These are phyloP conservation scores for Corythucha ciliata DNA, from an alignment of 2,888 invertebrate genomes.

Conservation along the genomic window DNA sequence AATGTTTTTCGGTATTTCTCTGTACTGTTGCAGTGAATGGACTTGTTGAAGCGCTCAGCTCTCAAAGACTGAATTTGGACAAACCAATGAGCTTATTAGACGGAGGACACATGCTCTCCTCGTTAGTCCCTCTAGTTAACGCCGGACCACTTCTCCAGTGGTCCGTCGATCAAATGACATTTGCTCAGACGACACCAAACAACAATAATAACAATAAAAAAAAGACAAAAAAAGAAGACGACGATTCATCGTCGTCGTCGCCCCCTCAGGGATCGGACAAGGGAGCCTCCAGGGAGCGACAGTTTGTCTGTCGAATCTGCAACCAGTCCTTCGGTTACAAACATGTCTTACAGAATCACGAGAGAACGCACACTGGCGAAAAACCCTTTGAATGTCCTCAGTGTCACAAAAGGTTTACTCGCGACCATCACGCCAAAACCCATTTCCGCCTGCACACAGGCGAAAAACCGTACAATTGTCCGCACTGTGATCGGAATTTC, in stretches of 20 bases:
- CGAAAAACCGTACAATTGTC: conserved; percentile 86
- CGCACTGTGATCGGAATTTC: conserved; percentile 83
- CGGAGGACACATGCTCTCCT: conserved; percentile 19
- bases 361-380: conserved; percentile 88
- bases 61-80: conserved; percentile 19
- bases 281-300: conserved; percentile 55
- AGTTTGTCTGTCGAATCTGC: conserved; percentile 81
- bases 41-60: conserved; percentile 20
- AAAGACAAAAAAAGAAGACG: conserved; percentile 7
- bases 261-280: conserved; percentile 8
- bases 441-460: conserved; percentile 88
- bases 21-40: conserved; percentile 21
- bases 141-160: conserved; percentile 28
- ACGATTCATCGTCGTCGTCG: conserved; percentile 2
- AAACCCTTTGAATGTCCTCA: conserved; percentile 88
- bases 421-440: conserved; percentile 88
- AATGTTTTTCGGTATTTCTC: conserved; percentile 2
- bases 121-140: conserved; percentile 26
- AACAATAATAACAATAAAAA: conserved; percentile 17
- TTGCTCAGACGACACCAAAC: conserved; percentile 8
- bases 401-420: conserved; percentile 84
- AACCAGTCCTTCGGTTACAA: conserved; percentile 86
- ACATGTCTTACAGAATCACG: conserved; percentile 88
- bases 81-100: conserved; percentile 19
- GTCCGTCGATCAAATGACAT: conserved; percentile 22